Base-by-base conservation (phyloP, 2,797 vertebrate species). In the Microctenopoma steveboyesi region DNA sequence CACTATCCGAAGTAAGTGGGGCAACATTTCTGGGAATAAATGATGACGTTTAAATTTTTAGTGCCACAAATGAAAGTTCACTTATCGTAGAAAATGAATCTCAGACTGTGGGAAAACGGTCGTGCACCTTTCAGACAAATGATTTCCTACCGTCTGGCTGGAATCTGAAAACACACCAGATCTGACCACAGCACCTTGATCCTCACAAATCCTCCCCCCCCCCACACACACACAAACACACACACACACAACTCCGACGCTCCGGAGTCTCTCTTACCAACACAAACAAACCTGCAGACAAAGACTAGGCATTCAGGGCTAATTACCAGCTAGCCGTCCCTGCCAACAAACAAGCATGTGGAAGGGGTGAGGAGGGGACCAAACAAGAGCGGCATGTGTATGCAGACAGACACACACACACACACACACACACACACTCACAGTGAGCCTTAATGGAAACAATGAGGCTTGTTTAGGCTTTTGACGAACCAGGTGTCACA, bases 401-500 rank as follows among this genome's bases (percentile, higher is more conserved):
- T 78, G 66, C 75, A 80, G 61, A 53, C 40, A 66, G 57, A 66
- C 70, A 64, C 30, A 12, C 49, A 61, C 2, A 43, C 61, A 57
- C 46, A 61, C 52, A 60, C 46, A 16, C 15, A 33, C 10, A 55
- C 47, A 53, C 68, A 69, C 66, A 81, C 58, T 54, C 72, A 63
- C 50, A 30, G 9, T 4, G n/a, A 35, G 62, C 61, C 81, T 59
- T 52, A 53, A 71, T 74, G 85, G 91, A 92, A 92, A 93, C 87
- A 90, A 88, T 92, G 85, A 90, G 81, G 80, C 80, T 64, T 83
- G 77, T 79, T 86, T 53, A 72, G 64, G 69, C 2, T 13, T 80
- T 35, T 58, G 81, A 69, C 65, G 77, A 87, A 88, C 82, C 93
- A 93, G 92, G 91, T 93, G 92, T 90, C 85, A 83, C 86, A 83